Percentiles rank a stretch among this genome's conserved stretches.
These are phyloP conservation scores for Drosophila testacea DNA, from an alignment of 2,888 invertebrate genomes.

Conservation along the genomic window DNA sequence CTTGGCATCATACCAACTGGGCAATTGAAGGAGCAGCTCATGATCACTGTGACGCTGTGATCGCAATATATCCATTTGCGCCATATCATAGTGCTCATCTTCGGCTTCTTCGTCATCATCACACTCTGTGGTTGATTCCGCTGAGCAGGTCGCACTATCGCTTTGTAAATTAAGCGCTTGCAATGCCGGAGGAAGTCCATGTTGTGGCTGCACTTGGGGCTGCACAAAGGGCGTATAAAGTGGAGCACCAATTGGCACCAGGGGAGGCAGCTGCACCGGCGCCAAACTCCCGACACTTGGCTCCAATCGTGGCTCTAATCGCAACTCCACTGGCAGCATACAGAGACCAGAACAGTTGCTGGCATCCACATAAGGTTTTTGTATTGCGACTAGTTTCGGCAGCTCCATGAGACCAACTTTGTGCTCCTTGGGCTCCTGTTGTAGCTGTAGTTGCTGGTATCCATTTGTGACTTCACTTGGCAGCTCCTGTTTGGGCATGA, in stretches of 20 bases:
- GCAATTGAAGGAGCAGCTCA: conserved; percentile 76
- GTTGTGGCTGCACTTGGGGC: conserved; percentile 43
- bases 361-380: conserved; percentile 37
- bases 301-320: conserved; percentile 52
- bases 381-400: conserved; percentile 72
- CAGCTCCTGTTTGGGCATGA: conserved; percentile 54
- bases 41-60: conserved; percentile 48
- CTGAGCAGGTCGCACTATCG: conserved; percentile 61
- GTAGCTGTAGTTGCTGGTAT: conserved; percentile 10
- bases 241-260: conserved; percentile 75
- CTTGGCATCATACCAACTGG: conserved; percentile 85
- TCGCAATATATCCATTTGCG: conserved; percentile 67
- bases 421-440: conserved; percentile 6
- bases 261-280: conserved; percentile 64
- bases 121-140: conserved; percentile 67
- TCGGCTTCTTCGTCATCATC: conserved; percentile 50
- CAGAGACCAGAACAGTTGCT: conserved; percentile 34
- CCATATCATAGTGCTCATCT: conserved; percentile 48
- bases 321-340: conserved; percentile 54
- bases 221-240: conserved; percentile 60
- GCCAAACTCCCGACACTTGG: conserved; percentile 17
- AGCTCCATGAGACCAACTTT: conserved; percentile 45
- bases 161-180: conserved; percentile 65
- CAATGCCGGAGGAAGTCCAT: conserved; percentile 56
- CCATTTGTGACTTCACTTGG: conserved; percentile 38